Percentiles rank a stretch among this genome's conserved stretches.
These are phyloP conservation scores for Metaphire vulgaris DNA, from an alignment of 1,140 invertebrate species.

Conservation along the genomic window DNA sequence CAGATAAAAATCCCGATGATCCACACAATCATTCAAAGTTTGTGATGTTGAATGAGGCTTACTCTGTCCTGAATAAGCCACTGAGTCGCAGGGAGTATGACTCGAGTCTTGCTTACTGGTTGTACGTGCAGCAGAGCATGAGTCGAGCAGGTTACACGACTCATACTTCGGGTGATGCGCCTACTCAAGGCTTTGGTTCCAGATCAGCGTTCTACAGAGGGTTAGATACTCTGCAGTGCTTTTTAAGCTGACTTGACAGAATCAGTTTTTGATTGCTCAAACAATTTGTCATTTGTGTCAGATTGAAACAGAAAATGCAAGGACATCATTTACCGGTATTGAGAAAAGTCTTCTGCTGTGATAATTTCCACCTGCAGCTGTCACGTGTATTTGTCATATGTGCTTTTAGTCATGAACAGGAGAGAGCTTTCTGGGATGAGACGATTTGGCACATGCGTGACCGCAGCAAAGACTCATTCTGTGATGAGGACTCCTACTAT, in stretches of 20 bases:
- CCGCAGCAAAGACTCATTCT: slow-evolving; percentile 21
- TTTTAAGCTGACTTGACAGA: background rate
- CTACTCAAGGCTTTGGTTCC: background rate
- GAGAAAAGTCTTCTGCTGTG: too few species aligned
- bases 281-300: too few species aligned
- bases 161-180: background rate
- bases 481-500: slow-evolving; percentile 22
- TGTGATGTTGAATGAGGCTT: slow-evolving; percentile 61
- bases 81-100: slow-evolving; percentile 58
- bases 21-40: slow-evolving; percentile 55
- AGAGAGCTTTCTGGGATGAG: slow-evolving; percentile 30
- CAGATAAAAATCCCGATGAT: slow-evolving; percentile 58
- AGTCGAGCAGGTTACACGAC: background rate
- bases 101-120: slow-evolving; percentile 21
- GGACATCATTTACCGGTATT: too few species aligned
- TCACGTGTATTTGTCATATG: too few species aligned
- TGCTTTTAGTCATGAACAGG: too few species aligned
- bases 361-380: too few species aligned
- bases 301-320: too few species aligned
- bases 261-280: background rate
- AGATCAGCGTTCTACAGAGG: background rate
- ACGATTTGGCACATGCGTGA: slow-evolving; percentile 29
- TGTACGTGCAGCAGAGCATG: slow-evolving; percentile 5
- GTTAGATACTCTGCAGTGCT: background rate
- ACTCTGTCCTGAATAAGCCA: slow-evolving; percentile 58